These are phyloP conservation scores for Odocoileus virginianus DNA, from an alignment of 2,113 vertebrate species.

Conservation along the genomic window DNA sequence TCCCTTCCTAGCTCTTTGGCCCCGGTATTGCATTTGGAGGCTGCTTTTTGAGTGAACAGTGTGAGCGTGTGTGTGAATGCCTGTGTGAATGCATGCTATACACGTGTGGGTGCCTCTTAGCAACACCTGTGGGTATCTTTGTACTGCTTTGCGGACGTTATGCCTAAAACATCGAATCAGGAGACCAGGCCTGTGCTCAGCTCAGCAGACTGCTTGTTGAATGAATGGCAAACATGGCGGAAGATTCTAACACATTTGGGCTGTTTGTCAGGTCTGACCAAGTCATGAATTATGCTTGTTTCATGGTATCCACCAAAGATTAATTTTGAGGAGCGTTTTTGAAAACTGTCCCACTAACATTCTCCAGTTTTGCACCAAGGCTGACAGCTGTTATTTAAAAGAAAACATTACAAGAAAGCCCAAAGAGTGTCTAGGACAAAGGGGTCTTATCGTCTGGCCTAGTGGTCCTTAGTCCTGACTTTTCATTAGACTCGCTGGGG, in stretches of 20 bases:
- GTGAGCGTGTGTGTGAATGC: not conserved
- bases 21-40: not conserved
- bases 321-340: not conserved
- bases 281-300: not conserved
- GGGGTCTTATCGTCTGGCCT: not conserved
- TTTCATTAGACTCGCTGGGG: not conserved
- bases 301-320: not conserved
- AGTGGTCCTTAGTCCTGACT: not conserved
- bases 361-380: fast-evolving
- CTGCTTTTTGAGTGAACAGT: not conserved
- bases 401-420: not conserved
- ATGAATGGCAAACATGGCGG: not conserved
- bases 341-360: not conserved
- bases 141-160: fast-evolving
- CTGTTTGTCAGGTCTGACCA: not conserved
- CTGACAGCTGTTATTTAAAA: not conserved
- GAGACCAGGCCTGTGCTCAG: not conserved
- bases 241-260: not conserved
- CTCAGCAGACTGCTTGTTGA: not conserved
- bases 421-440: not conserved
- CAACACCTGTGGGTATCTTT: not conserved
- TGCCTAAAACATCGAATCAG: not conserved
- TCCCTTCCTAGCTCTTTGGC: too few species aligned
- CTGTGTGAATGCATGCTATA: not conserved
- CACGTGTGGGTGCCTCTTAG: fast-evolving